Base-by-base conservation (phyloP, 1,140 invertebrate species). In the Drosophila neocordata region DNA sequence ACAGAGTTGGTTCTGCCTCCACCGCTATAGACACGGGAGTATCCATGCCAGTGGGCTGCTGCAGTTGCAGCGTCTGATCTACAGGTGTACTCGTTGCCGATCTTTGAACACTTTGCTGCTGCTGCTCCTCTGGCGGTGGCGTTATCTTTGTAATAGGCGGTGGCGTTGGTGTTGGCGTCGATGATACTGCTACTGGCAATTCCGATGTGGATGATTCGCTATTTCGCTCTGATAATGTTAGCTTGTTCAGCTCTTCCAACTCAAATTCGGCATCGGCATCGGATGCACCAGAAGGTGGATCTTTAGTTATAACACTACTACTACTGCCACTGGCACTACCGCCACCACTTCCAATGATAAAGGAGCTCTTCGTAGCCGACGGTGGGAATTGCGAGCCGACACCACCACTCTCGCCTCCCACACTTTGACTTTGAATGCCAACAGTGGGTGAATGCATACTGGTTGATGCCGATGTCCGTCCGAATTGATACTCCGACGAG, bases 101-200 rank as follows among this genome's bases (percentile, higher is more conserved):
- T 48, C 20, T 52, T 4, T 44, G 55, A 2, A 31, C 61, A 24
- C 18, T 52, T 11, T 38, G 53, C 9, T 37, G 44, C 52, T 38
- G 48, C n/a, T 51, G 59, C 44, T 80, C 75, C 8, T 37, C 69
- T 8, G 73, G 79, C 35, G 74, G 64, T 53, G 73, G 79, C 51
- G 81, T 85, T 52, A 89, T 58, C 44, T 88, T 78, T 20, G 77
- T 55, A 6, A 77, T 34, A 48, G 77, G 77, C 63, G 84, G 77
- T 57, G 78, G 78, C 58, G 73, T 68, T 34, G 69, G 70, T 35
- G 69, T 65, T 48, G 69, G 59, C 20, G 62, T 62, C 63, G 69
- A 63, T 8, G 70, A 27, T 11, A 61, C 34, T 4, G 69, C 27
- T 4, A 69, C 41, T 18, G 73, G 77, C 64, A 78, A 15, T 59